phyloP scores from a whole-genome alignment of 2,113 vertebrate genomes.

The Leucosticte australis region DNA sequence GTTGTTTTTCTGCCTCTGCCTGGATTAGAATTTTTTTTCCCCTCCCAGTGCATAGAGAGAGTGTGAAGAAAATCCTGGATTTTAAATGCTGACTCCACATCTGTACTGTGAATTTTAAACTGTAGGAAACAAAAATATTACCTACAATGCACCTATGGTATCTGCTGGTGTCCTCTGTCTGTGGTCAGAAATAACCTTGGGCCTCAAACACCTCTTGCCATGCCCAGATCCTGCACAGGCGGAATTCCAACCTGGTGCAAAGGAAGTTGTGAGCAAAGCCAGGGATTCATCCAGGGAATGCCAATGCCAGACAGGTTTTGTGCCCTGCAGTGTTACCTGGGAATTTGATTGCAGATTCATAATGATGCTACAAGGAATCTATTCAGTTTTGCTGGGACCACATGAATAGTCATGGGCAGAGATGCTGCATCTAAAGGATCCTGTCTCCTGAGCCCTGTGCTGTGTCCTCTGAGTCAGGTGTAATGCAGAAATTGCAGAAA shows the following conservation, averaged over 20 bases:
- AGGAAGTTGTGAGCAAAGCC: fast-evolving
- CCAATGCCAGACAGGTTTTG: not conserved
- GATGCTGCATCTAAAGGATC: not conserved
- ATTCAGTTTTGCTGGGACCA: not conserved
- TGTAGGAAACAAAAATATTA: not conserved
- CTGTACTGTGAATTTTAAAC: not conserved
- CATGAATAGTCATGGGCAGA: not conserved
- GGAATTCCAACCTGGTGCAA: not conserved
- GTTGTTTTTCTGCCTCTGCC: constrained; percentile 29
- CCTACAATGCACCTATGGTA: not conserved
- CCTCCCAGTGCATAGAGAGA: not conserved
- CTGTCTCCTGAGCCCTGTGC: not conserved
- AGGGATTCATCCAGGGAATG: not conserved
- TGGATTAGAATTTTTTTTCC: not conserved
- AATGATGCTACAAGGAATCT: not conserved
- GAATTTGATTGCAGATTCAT: not conserved
- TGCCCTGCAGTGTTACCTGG: not conserved
- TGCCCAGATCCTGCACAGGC: not conserved
- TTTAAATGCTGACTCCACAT: not conserved
- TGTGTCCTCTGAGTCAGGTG: fast-evolving
- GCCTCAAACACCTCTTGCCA: fast-evolving
- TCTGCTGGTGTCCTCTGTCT: no score
- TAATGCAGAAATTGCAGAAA: not conserved
- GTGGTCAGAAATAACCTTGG: not conserved
- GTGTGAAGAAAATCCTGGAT: not conserved